A percentile compares a stretch with the other conserved stretches of the same genome.
phyloP scores from a whole-genome alignment of 2,888 invertebrate species.

The Resseliella maxima region DNA sequence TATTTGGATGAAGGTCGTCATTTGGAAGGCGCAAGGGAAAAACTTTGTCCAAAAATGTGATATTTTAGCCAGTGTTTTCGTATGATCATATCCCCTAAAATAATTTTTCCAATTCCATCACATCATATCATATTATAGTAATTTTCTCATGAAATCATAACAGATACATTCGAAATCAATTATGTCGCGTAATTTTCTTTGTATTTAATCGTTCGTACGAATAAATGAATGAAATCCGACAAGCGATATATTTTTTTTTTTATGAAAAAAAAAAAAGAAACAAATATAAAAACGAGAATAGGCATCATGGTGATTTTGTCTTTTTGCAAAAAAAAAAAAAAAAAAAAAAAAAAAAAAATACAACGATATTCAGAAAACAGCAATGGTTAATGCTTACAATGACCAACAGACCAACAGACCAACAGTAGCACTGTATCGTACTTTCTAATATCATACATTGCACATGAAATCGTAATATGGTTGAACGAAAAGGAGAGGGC shows the following conservation, averaged over 20 bases:
- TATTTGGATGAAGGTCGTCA: neutral
- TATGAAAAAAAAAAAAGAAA: neutral
- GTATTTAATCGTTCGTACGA: neutral
- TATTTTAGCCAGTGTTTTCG: neutral
- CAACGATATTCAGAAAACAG: neutral
- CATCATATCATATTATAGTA: neutral
- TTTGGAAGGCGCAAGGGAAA: neutral
- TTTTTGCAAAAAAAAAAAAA: neutral
- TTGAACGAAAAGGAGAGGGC: neutral
- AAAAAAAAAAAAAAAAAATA: neutral
- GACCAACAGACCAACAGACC: too few species aligned
- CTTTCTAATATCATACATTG: conserved; percentile 22
- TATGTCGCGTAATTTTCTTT: neutral
- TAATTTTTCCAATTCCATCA: neutral
- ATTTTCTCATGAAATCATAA: neutral
- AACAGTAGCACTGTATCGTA: neutral
- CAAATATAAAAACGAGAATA: neutral
- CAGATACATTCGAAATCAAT: conserved; percentile 20
- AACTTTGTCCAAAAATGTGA: neutral
- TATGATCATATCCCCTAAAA: neutral
- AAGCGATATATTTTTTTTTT: too few species aligned
- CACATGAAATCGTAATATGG: neutral
- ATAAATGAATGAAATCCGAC: neutral
- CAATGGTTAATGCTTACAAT: too few species aligned
- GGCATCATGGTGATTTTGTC: neutral